Evolutionary conservation across 1,140 invertebrate species (phyloP).

Genomic region (Bombus superbus): DNA sequence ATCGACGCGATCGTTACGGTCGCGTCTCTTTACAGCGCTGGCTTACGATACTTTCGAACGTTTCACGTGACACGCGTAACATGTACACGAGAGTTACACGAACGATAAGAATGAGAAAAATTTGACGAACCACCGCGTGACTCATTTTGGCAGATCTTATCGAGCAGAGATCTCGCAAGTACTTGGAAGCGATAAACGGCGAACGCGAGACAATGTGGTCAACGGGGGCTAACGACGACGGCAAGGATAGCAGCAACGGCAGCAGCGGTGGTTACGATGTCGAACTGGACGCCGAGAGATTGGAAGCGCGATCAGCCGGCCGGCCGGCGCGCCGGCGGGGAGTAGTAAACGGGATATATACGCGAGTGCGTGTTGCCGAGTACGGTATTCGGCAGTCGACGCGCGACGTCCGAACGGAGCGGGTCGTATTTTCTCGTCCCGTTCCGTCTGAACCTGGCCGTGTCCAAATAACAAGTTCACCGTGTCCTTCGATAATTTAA

Average conservation of each 20-base stretch:
- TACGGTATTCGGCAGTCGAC: slow-evolving; percentile 76
- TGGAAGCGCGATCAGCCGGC: not conserved
- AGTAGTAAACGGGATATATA: slow-evolving; percentile 72
- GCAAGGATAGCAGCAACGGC: not conserved
- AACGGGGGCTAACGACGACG: not conserved
- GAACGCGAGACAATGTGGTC: not conserved
- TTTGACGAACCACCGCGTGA: not conserved
- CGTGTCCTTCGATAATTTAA: not conserved
- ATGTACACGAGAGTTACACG: not conserved
- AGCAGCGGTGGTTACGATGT: slow-evolving; percentile 28
- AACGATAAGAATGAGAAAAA: not conserved
- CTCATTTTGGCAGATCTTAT: not conserved
- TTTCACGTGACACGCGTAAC: too few relatives aligned
- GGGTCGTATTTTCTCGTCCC: slow-evolving; percentile 40
- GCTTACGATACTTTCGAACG: too few relatives aligned
- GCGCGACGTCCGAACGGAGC: slow-evolving; percentile 74
- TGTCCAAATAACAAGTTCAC: not conserved
- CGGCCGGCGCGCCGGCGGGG: slow-evolving; percentile 37
- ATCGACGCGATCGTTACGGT: not conserved
- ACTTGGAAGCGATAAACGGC: not conserved
- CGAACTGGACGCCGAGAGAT: slow-evolving; percentile 19
- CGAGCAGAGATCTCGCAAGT: not conserved
- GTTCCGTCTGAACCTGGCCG: not conserved
- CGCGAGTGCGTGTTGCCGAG: slow-evolving; percentile 65
- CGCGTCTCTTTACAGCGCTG: too few relatives aligned